phyloP scores from a whole-genome alignment of 2,888 invertebrate genomes.

The Athalia cordata region DNA sequence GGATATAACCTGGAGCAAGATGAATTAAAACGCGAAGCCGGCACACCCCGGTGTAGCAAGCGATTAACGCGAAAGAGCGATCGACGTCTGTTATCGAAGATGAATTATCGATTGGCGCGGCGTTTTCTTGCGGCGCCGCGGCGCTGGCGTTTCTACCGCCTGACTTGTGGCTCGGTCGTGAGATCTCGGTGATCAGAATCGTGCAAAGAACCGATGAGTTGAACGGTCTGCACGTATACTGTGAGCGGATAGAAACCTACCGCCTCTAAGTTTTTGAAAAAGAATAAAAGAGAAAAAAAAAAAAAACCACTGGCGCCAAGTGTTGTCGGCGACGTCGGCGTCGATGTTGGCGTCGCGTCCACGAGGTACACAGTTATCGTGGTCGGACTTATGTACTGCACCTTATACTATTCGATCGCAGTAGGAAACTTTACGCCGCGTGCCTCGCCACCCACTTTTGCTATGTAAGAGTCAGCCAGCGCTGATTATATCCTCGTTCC shows the following conservation, averaged over 20 bases:
- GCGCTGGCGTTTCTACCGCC: background rate
- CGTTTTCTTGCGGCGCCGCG: background rate
- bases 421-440: background rate
- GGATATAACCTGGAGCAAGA: background rate
- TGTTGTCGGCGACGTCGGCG: conserved; percentile 21
- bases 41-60: conserved; percentile 28
- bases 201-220: background rate
- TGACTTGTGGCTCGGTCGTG: conserved; percentile 4
- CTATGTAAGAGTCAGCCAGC: background rate
- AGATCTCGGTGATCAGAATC: conserved; percentile 23
- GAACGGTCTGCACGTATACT: too few species aligned
- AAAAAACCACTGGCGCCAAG: conserved; percentile 26
- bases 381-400: background rate
- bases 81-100: conserved; percentile 41
- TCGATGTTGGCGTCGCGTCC: conserved; percentile 14
- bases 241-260: too few species aligned
- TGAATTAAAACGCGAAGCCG: background rate
- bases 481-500: conserved; percentile 37
- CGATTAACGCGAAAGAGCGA: conserved; percentile 43
- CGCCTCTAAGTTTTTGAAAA: too few species aligned
- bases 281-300: background rate
- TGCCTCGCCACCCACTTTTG: conserved; percentile 29
- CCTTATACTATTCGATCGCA: too few species aligned
- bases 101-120: conserved; percentile 26
- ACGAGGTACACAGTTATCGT: conserved; percentile 2